A percentile compares a stretch with the other conserved stretches of the same genome.
These are phyloP conservation scores for Cephus nigrinus DNA, from an alignment of 2,888 invertebrate genomes.

Conservation along the genomic window DNA sequence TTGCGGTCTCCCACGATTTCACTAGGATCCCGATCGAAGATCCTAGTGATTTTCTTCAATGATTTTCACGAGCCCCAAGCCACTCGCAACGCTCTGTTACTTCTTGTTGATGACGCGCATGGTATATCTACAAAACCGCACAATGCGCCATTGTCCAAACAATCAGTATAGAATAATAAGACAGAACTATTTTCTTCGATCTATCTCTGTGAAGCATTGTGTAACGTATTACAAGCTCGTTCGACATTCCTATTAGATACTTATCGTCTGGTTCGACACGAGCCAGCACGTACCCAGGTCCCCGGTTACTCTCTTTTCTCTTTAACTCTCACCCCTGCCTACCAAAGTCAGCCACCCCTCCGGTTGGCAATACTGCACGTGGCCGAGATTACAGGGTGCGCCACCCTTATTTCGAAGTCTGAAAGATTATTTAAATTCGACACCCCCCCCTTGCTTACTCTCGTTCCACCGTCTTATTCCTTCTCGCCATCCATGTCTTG, in stretches of 20 bases:
- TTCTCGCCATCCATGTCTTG: not conserved
- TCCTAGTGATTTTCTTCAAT: not conserved
- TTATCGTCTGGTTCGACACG: slow-evolving; percentile 30
- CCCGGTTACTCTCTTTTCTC: slow-evolving; percentile 5
- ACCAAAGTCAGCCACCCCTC: slow-evolving; percentile 24
- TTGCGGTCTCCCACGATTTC: not conserved
- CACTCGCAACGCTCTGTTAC: not conserved
- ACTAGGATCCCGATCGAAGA: not conserved
- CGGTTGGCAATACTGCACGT: slow-evolving; percentile 48
- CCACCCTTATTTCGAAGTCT: slow-evolving; percentile 47
- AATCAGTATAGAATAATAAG: slow-evolving; percentile 2
- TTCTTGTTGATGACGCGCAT: not conserved
- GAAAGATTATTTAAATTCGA: slow-evolving; percentile 60
- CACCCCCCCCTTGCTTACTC: slow-evolving; percentile 28
- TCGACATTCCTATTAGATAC: slow-evolving; percentile 41
- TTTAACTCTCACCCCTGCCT: slow-evolving; percentile 12
- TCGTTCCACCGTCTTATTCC: not conserved
- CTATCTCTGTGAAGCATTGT: slow-evolving; percentile 14
- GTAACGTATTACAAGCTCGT: slow-evolving; percentile 15
- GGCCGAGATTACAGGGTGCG: slow-evolving; percentile 61
- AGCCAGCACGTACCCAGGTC: not conserved
- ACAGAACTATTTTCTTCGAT: slow-evolving; percentile 1
- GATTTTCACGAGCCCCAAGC: not conserved
- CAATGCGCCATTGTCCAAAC: slow-evolving; percentile 10
- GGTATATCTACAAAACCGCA: not conserved